Evolutionary conservation across 2,888 invertebrate genomes (phyloP).

Genomic region (Dimorphilus gyrociliatus): DNA sequence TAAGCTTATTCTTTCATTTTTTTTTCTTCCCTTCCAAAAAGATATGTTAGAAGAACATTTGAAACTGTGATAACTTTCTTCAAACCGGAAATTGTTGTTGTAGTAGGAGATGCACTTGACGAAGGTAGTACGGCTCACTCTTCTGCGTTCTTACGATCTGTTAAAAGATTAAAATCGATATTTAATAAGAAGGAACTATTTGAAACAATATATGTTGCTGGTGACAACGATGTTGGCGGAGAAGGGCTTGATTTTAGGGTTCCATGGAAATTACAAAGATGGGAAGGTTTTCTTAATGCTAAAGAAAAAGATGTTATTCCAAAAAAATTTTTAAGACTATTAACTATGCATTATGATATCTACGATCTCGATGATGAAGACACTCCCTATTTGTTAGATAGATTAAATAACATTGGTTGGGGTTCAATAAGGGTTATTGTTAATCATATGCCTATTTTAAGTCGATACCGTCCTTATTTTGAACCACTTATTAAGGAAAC

Average conservation of each 20-base stretch:
- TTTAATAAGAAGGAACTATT: constrained; percentile 3
- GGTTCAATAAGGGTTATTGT: too few relatives aligned
- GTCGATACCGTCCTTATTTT: too few relatives aligned
- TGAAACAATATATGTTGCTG: constrained; percentile 59
- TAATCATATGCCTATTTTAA: constrained; percentile 19
- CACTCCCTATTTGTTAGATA: too few relatives aligned
- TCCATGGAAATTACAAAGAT: constrained; percentile 52
- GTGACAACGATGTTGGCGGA: constrained; percentile 94
- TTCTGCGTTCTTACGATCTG: too few relatives aligned
- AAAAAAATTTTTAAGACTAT: too few relatives aligned
- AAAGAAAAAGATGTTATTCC: too few relatives aligned
- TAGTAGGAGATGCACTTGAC: constrained; percentile 83
- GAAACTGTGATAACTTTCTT: constrained; percentile 51
- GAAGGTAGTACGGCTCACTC: constrained; percentile 80
- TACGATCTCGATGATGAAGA: too few relatives aligned
- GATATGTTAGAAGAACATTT: constrained; percentile 66
- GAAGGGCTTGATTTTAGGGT: constrained; percentile 44
- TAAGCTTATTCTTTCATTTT: too few relatives aligned
- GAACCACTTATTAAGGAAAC: background rate
- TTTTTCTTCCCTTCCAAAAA: too few relatives aligned
- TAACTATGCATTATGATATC: too few relatives aligned
- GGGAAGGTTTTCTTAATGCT: too few relatives aligned
- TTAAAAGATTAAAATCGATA: background rate
- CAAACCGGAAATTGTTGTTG: constrained; percentile 66
- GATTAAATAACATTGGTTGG: too few relatives aligned